Percentiles rank a stretch among this genome's conserved stretches.
Conservation (phyloP, 2,113 vertebrate species). For the Semnornis frantzii region DNA sequence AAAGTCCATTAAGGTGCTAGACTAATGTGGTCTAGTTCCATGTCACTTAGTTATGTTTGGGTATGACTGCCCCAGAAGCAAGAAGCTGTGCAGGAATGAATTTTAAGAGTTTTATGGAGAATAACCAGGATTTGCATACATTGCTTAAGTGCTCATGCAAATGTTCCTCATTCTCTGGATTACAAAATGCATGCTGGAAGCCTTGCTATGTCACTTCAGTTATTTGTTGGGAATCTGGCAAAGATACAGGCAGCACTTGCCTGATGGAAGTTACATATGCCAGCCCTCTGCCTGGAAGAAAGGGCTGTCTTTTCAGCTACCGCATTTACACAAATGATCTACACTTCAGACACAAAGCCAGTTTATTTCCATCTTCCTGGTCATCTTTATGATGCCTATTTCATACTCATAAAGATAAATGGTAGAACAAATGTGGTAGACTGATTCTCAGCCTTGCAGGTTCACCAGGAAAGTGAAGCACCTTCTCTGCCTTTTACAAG, state of each 20-base stretch:
- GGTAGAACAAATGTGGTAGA: neutral
- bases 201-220: neutral
- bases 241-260: neutral
- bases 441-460: neutral
- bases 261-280: neutral
- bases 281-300: neutral
- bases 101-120: neutral
- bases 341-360: neutral
- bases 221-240: neutral
- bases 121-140: neutral
- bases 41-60: neutral
- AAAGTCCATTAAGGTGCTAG: neutral
- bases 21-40: neutral
- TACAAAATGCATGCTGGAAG: neutral
- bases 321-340: neutral
- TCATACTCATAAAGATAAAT: neutral
- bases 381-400: neutral
- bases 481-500: neutral
- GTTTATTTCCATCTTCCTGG: neutral
- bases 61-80: neutral
- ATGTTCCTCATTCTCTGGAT: neutral
- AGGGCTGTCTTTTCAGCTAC: neutral
- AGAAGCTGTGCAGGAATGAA: neutral
- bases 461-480: neutral
- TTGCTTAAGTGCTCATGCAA: neutral